phyloP scores from a whole-genome alignment of 2,888 invertebrate genomes.

The Eremobia ochroleuca region DNA sequence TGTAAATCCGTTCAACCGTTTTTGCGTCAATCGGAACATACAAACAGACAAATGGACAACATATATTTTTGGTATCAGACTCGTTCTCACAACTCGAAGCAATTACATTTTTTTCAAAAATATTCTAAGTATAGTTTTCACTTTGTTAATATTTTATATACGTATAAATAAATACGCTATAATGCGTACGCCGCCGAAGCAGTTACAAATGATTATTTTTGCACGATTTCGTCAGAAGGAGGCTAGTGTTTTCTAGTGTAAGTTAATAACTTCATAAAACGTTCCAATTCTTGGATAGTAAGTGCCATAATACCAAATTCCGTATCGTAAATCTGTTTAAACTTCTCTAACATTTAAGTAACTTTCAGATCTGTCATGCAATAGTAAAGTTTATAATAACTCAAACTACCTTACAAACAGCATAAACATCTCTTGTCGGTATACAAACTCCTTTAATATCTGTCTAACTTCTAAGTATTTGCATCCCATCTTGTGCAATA shows the following conservation, averaged over 20 bases:
- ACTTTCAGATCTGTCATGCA: neutral
- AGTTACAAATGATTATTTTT: no score
- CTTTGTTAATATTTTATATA: no score
- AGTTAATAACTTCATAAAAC: neutral
- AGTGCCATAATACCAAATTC: neutral
- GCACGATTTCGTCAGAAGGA: no score
- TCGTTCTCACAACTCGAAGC: no score
- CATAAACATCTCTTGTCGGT: slow-evolving; percentile 2
- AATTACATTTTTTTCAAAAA: neutral
- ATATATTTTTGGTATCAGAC: no score
- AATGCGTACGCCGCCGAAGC: no score
- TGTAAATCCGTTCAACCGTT: no score
- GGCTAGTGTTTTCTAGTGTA: no score
- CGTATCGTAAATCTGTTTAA: neutral
- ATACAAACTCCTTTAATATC: slow-evolving; percentile 29
- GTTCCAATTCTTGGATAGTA: neutral
- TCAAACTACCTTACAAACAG: slow-evolving; percentile 24
- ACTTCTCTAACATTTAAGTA: neutral
- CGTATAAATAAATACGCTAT: no score
- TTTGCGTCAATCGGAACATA: no score
- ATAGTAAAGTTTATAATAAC: neutral
- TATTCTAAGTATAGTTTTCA: no score
- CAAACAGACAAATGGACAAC: no score
- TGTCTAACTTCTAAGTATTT: slow-evolving; percentile 46
- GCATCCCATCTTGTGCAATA: slow-evolving; percentile 2